phyloP scores from a whole-genome alignment of 2,113 vertebrate genomes.

The Vulpes lagopus region DNA sequence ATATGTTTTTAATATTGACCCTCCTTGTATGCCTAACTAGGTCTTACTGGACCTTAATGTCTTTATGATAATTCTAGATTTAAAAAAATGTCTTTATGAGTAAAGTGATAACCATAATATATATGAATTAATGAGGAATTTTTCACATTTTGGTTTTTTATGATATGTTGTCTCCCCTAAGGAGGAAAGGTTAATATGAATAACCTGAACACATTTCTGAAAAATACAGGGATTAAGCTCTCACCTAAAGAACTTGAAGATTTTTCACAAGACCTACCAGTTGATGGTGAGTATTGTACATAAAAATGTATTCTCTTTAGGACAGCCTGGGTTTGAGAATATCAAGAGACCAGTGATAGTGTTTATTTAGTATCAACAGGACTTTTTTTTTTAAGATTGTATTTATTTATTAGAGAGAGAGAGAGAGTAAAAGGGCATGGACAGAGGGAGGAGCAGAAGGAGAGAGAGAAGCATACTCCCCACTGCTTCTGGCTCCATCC shows the following conservation, averaged over 20 bases:
- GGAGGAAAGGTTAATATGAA: constrained; percentile 62
- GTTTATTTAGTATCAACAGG: background rate
- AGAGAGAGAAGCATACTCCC: background rate
- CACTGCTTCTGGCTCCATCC: background rate
- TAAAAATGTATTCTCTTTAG: background rate
- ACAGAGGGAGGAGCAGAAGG: background rate
- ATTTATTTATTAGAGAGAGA: background rate
- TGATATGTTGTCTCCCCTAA: constrained; percentile 45
- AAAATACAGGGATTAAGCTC: constrained; percentile 38
- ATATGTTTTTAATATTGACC: background rate
- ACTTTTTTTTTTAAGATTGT: background rate
- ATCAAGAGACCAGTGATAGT: background rate
- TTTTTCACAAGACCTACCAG: constrained; percentile 54
- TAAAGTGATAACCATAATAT: background rate
- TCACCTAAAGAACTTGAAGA: constrained; percentile 66
- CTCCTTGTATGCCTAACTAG: background rate
- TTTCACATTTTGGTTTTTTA: constrained; percentile 5
- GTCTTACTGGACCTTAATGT: background rate
- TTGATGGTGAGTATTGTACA: constrained; percentile 63
- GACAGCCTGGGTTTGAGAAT: background rate
- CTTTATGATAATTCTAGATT: too few relatives aligned
- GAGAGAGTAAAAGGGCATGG: too few relatives aligned
- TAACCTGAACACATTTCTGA: constrained; percentile 56
- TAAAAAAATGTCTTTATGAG: background rate
- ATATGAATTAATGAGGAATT: background rate